Conservation (phyloP, 2,888 invertebrate genomes). For the Erannis defoliaria region DNA sequence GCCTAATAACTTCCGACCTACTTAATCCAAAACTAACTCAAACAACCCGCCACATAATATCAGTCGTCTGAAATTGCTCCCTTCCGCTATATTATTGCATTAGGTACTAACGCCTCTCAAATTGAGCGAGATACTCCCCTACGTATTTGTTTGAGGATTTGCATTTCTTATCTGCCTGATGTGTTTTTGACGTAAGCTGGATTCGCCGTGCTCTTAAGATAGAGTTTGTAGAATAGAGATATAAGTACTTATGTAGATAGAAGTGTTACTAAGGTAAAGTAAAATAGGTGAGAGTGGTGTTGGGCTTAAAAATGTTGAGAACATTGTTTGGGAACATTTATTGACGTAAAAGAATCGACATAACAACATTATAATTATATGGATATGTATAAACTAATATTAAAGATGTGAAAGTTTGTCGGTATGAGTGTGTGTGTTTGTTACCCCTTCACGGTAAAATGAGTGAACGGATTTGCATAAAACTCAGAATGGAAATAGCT, state of each 20-base stretch:
- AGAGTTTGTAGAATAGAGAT: slow-evolving; percentile 17
- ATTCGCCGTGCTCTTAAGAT: slow-evolving; percentile 32
- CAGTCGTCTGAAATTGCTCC: slow-evolving; percentile 58
- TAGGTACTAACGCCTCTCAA: slow-evolving; percentile 55
- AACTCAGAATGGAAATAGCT: no score
- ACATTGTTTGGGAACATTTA: not conserved
- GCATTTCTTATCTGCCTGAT: slow-evolving; percentile 62
- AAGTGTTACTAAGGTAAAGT: no score
- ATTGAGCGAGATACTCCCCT: slow-evolving; percentile 63
- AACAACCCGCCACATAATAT: slow-evolving; percentile 52
- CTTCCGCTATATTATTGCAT: slow-evolving; percentile 63
- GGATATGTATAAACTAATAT: no score
- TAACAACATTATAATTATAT: no score
- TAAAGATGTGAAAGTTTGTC: no score
- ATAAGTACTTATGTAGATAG: not conserved
- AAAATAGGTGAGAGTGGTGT: slow-evolving; percentile 2
- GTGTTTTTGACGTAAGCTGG: slow-evolving; percentile 52
- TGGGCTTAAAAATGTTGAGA: not conserved
- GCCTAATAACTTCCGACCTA: slow-evolving; percentile 8
- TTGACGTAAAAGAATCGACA: no score
- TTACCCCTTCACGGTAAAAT: no score
- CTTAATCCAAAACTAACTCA: slow-evolving; percentile 39
- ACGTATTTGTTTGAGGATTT: slow-evolving; percentile 63
- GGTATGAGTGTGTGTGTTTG: no score
- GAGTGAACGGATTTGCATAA: no score